Conservation (phyloP, 2,113 vertebrate species). For the Pseudonaja textilis region DNA sequence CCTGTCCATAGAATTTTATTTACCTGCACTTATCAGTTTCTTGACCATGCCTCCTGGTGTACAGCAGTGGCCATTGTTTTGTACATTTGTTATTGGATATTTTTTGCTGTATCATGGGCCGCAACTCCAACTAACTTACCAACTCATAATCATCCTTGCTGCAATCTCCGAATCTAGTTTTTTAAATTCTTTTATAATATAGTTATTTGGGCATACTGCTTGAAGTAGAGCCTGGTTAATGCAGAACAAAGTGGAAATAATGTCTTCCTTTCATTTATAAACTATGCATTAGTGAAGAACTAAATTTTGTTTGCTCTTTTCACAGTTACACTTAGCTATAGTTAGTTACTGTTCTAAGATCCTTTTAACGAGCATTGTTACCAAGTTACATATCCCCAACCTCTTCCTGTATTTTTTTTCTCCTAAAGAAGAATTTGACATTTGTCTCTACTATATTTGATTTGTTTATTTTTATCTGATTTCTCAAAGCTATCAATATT, state of each 20-base stretch:
- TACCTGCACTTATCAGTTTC: neutral
- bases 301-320: neutral
- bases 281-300: neutral
- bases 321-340: neutral
- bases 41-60: neutral
- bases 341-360: neutral
- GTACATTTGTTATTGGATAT: neutral
- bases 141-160: neutral
- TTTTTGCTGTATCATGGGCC: neutral
- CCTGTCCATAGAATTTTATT: neutral
- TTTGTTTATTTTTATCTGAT: neutral
- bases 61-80: neutral
- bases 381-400: neutral
- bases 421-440: neutral
- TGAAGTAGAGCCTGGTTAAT: neutral
- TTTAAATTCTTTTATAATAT: neutral
- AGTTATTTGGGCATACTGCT: neutral
- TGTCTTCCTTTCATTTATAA: neutral
- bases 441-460: neutral
- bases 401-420: neutral
- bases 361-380: neutral
- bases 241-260: neutral
- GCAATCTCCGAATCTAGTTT: neutral
- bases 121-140: neutral
- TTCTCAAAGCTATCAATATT: neutral